phyloP scores from a whole-genome alignment of 2,113 vertebrate species.

The Gadus macrocephalus region DNA sequence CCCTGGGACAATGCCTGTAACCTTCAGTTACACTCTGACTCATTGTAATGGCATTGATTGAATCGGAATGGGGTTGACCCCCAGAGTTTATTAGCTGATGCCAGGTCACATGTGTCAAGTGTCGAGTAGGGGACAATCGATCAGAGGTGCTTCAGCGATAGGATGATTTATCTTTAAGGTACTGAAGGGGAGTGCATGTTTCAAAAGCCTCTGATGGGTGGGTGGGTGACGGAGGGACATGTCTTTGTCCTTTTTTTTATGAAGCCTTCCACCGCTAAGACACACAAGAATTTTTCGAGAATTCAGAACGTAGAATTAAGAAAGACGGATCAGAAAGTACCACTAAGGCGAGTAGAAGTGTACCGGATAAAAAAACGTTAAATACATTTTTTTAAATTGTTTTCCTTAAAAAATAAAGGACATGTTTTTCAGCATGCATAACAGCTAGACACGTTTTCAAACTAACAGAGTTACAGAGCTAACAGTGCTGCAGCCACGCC shows the following conservation, averaged over 20 bases:
- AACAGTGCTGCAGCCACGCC: too few species aligned
- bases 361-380: too few species aligned
- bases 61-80: conserved; percentile 49
- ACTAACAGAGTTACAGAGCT: too few species aligned
- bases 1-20: background rate
- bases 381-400: too few species aligned
- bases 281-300: too few species aligned
- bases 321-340: too few species aligned
- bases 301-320: too few species aligned
- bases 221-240: background rate
- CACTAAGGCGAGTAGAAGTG: too few species aligned
- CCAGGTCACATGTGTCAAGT: conserved; percentile 38
- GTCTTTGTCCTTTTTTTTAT: background rate
- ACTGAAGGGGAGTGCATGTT: background rate
- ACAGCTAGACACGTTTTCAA: too few species aligned
- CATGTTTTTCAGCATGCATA: too few species aligned
- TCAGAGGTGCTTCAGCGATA: conserved; percentile 25
- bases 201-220: background rate
- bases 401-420: too few species aligned
- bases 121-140: conserved; percentile 48
- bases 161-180: conserved; percentile 46
- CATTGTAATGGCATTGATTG: conserved; percentile 37
- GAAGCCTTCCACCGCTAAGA: background rate
- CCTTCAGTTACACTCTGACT: conserved; percentile 28
- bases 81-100: conserved; percentile 20